Evolutionary conservation across 1,140 invertebrate genomes (phyloP), one percentile per base, ranked within the genome.

Genomic region (Drosophila pallidifrons): DNA sequence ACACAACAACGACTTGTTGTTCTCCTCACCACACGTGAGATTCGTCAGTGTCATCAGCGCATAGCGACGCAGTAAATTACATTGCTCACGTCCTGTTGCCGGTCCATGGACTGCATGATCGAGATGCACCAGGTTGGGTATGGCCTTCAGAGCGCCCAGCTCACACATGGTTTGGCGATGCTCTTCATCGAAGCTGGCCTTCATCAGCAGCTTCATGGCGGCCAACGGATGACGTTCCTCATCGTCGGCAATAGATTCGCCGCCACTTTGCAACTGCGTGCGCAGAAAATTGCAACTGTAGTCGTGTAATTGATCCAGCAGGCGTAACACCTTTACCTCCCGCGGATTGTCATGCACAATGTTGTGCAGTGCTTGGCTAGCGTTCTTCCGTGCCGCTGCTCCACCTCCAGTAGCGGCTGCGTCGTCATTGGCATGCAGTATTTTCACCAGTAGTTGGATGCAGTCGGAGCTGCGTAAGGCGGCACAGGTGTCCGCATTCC

Each of bases 21-120:
- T 97, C 28, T 97, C 96, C 93, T 99, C 98, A n/a, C 98, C 98
- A 91, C 99, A 99, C 0, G 98, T 99, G 8, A 99, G 93, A 93
- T 99, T 99, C 0, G 98, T 99, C n/a, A 99, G 93, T 1, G 98
- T 97, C 98, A 99, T 99, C 16, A 98, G 97, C 1, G 97, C 97
- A 91, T 99, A 99, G 79, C 97, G 95, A 51, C 98, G 94, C 91
- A 99, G 94, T 0, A 97, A 96, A 55, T 98, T 95, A 92, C 98
- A 99, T 66, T 97, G 96, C 61, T 95, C 95, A 81, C 97, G 96
- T 30, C 95, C 94, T 54, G 94, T 94, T 16, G 95, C 95, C 82
- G 95, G 96, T 2, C 97, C 97, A 86, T 98, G 97, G 0, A 95
- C 95, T 28, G 95, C 94, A 91, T 98, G 96, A 93, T 99, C 98